A percentile compares a stretch with the other conserved stretches of the same genome.
phyloP scores from a whole-genome alignment of 1,140 invertebrate species.

The Leguminivora glycinivorella region DNA sequence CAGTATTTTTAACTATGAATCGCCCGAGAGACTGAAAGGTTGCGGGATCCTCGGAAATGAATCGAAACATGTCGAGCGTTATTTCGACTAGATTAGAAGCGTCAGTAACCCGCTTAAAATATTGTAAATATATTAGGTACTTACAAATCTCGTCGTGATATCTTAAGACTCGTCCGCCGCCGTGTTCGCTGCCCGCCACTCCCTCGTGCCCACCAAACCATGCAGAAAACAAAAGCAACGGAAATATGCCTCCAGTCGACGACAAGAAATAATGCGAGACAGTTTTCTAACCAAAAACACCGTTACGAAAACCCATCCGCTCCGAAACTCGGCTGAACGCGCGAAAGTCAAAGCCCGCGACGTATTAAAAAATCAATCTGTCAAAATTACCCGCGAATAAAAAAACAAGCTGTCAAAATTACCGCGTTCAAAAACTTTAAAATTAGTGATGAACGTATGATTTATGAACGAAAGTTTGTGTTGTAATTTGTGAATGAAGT shows the following conservation, averaged over 20 bases:
- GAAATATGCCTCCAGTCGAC: conserved; percentile 66
- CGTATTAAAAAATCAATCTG: conserved; percentile 1
- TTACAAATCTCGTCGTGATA: not conserved
- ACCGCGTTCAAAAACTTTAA: not conserved
- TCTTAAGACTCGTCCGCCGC: conserved; percentile 33
- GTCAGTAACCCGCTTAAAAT: too few relatives aligned
- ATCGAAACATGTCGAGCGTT: too few relatives aligned
- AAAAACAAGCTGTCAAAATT: conserved; percentile 14
- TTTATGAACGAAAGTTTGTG: not conserved
- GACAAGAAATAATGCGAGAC: conserved; percentile 62
- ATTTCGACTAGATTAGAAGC: too few relatives aligned
- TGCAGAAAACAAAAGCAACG: conserved; percentile 71
- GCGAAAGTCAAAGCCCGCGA: not conserved
- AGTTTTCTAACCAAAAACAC: conserved; percentile 52
- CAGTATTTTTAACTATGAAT: too few relatives aligned
- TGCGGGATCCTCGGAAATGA: too few relatives aligned
- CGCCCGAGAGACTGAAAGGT: too few relatives aligned
- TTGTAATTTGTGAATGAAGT: not conserved
- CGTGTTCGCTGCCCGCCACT: conserved; percentile 48
- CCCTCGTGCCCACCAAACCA: conserved; percentile 62
- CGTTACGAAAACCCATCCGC: conserved; percentile 23
- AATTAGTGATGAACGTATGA: not conserved
- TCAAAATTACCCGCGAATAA: conserved; percentile 15
- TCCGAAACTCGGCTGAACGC: conserved; percentile 4
- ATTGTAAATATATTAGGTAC: too few relatives aligned